These are phyloP conservation scores for Phymanthus crucifer DNA, from an alignment of 92 coral and sea anemone genomes.

Conservation along the genomic window DNA sequence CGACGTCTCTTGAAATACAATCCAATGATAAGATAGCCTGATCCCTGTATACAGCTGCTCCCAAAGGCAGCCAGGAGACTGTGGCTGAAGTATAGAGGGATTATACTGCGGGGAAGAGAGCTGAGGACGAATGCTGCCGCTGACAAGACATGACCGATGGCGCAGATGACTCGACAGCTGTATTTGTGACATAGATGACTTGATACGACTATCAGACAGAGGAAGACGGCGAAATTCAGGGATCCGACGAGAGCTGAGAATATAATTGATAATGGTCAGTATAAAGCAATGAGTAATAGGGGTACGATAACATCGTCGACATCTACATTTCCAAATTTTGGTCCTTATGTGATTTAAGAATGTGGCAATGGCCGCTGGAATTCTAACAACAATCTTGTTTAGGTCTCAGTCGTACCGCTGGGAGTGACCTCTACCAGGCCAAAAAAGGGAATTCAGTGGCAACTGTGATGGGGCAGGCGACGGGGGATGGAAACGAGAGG, in stretches of 20 bases:
- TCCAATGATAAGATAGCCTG: slow-evolving; percentile 34
- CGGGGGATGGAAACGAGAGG: too few relatives aligned
- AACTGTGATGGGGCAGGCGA: too few relatives aligned
- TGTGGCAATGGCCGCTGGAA: too few relatives aligned
- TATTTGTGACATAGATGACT: slow-evolving; percentile 32
- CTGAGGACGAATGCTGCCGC: slow-evolving; percentile 40
- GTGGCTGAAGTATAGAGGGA: slow-evolving; percentile 34
- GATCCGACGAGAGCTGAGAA: slow-evolving; percentile 36
- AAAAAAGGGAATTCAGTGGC: too few relatives aligned
- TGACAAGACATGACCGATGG: slow-evolving; percentile 37
- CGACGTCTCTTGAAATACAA: slow-evolving; percentile 30
- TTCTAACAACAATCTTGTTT: too few relatives aligned
- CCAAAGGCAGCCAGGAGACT: slow-evolving; percentile 29
- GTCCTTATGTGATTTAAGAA: too few relatives aligned
- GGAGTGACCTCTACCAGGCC: too few relatives aligned
- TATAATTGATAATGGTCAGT: too few relatives aligned
- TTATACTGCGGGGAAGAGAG: slow-evolving; percentile 17
- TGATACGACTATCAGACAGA: slow-evolving; percentile 21
- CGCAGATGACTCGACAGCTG: slow-evolving; percentile 29
- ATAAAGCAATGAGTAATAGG: not conserved
- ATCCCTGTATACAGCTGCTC: slow-evolving; percentile 37
- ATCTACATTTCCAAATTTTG: too few relatives aligned
- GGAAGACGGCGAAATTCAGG: slow-evolving; percentile 27
- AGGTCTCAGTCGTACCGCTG: too few relatives aligned
- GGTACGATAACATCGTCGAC: too few relatives aligned